Percentiles rank a stretch among this genome's conserved stretches.
Conservation (phyloP, 1,140 invertebrate species). For the Scaptomyza montana region DNA sequence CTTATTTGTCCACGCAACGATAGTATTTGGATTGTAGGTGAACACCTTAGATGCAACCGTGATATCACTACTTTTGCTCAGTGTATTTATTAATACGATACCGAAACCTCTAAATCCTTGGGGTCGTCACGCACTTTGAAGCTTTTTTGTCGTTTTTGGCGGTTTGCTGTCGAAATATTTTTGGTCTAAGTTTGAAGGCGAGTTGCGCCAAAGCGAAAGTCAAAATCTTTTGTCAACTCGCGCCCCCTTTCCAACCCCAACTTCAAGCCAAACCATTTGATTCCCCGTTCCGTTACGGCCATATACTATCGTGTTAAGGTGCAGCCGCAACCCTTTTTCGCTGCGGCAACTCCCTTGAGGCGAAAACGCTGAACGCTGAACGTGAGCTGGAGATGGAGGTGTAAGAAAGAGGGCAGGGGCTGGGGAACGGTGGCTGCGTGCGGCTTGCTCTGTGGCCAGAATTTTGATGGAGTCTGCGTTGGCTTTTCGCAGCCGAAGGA, state of each 20-base stretch:
- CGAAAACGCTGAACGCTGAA: constrained; percentile 41
- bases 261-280: neutral
- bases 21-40: too few species aligned
- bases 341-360: constrained; percentile 54
- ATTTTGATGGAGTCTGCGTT: constrained; percentile 68
- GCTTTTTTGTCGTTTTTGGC: constrained; percentile 12
- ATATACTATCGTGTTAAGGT: constrained; percentile 40
- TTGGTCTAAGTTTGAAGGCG: constrained; percentile 67
- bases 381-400: constrained; percentile 38
- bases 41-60: too few species aligned
- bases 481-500: constrained; percentile 49
- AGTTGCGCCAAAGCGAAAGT: constrained; percentile 62
- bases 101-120: constrained; percentile 38
- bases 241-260: neutral
- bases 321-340: constrained; percentile 71
- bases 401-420: neutral
- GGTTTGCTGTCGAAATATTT: constrained; percentile 62
- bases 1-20: too few species aligned
- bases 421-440: constrained; percentile 3
- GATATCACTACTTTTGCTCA: constrained; percentile 6
- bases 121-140: constrained; percentile 23
- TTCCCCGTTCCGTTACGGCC: neutral
- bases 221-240: constrained; percentile 71
- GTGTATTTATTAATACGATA: constrained; percentile 62
- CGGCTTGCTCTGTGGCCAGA: constrained; percentile 65